Evolutionary conservation across 2,113 vertebrate genomes (phyloP).

Genomic region (Urocynchramus pylzowi): DNA sequence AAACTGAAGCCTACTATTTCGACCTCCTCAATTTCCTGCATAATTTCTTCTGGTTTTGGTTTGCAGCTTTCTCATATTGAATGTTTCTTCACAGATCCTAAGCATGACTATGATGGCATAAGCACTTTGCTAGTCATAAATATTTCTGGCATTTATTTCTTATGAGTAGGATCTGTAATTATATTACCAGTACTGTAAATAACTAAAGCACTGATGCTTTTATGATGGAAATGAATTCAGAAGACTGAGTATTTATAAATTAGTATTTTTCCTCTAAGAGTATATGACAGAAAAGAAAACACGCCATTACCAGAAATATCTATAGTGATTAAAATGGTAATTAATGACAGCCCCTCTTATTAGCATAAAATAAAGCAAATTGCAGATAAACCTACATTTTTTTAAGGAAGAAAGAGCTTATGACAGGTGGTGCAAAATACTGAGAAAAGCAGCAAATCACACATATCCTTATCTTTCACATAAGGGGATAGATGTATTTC

Average conservation of each 20-base stretch:
- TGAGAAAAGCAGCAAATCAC: background rate
- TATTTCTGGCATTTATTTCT: slow-evolving; percentile 51
- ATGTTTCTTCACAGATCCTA: background rate
- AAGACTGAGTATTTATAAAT: slow-evolving; percentile 65
- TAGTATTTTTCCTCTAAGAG: slow-evolving; percentile 44
- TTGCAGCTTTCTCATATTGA: background rate
- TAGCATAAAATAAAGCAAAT: slow-evolving; percentile 50
- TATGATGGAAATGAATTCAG: slow-evolving; percentile 61
- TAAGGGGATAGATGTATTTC: background rate
- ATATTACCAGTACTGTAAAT: slow-evolving; percentile 60
- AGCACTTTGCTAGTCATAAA: slow-evolving; percentile 37
- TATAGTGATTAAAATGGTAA: slow-evolving; percentile 67
- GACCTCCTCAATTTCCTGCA: background rate
- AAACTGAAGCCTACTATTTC: background rate
- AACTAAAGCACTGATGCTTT: slow-evolving; percentile 54
- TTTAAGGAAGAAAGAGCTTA: background rate
- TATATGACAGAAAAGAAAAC: slow-evolving; percentile 58
- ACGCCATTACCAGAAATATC: slow-evolving; percentile 63
- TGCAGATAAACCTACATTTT: background rate
- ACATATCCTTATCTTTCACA: background rate
- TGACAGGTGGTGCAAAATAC: background rate
- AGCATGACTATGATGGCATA: background rate
- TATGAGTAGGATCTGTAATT: slow-evolving; percentile 48
- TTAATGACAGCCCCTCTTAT: slow-evolving; percentile 49
- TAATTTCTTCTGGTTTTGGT: background rate